Conservation (phyloP, 2,113 vertebrate genomes). For the Takifugu bimaculatus region DNA sequence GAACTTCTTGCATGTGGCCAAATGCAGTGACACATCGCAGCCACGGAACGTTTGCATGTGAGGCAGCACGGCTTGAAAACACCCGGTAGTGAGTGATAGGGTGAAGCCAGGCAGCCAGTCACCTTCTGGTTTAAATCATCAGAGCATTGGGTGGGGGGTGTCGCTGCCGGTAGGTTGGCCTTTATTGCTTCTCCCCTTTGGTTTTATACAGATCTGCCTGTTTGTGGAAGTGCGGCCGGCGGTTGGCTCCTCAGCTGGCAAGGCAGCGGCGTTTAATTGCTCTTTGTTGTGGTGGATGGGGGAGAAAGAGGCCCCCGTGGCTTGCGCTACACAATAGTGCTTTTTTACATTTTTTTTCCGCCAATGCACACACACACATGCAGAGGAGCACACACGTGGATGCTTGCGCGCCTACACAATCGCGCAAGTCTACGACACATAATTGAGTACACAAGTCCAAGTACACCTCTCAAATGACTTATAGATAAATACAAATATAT, state of each 20-base stretch:
- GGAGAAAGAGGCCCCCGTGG: conserved; percentile 59
- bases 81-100: conserved; percentile 60
- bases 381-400: conserved; percentile 20
- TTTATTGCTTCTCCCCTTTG: conserved; percentile 76
- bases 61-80: conserved; percentile 27
- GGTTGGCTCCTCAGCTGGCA: conserved; percentile 77
- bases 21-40: neutral
- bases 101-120: conserved; percentile 54
- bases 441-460: conserved; percentile 14
- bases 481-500: neutral
- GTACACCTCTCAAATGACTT: neutral
- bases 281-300: conserved; percentile 76
- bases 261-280: conserved; percentile 79
- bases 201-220: conserved; percentile 80
- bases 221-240: conserved; percentile 82
- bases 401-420: conserved; percentile 19
- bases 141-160: conserved; percentile 48
- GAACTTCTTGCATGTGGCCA: neutral
- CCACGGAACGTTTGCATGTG: conserved; percentile 12
- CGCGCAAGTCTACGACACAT: conserved; percentile 5
- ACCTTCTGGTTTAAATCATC: conserved; percentile 77
- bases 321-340: conserved; percentile 70
- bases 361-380: conserved; percentile 49
- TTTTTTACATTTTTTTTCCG: conserved; percentile 11
- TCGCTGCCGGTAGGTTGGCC: conserved; percentile 63